Evolutionary conservation across 2,888 invertebrate species (phyloP), one percentile per base, ranked within the genome.

Genomic region (Gerris lacustris): DNA sequence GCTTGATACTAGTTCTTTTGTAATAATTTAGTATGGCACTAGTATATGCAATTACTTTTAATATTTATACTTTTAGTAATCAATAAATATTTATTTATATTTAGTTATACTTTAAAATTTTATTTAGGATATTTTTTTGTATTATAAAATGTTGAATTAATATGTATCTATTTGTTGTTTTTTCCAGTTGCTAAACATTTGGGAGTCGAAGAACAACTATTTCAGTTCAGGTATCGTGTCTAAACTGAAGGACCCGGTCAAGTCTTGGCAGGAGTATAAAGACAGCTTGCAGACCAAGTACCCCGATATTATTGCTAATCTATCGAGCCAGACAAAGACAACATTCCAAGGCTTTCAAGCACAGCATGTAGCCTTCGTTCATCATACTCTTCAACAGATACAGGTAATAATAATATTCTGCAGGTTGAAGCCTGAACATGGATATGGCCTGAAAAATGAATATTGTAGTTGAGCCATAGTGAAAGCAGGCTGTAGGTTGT

Each of bases 131-230:
- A 31, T 2, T 31, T 31, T 31, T 31, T 31, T 31, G 31, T 31
- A 31, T 31, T 31, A 31, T 31, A 2, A 31, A 31, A 44, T 69
- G 44, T 67, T 64, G n/a, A 6, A 45, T 69, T 43, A n/a, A 47
- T 18, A 44, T 55, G n/a, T 64, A 17, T 11, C n/a, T n/a, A 15
- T 67, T 63, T 55, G 55, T 45, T 17, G 67, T 67, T 72, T 63
- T 45, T 71, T 67, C 66, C 78, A 85, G 86, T 83, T 97, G 76
- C 85, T 96, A 73, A 91, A 92, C 74, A 84, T 98, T 66, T 99
- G 99, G 99, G 96, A 97, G 83, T 93, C 94, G 75, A 96, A 98
- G 84, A 88, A 90, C 74, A 90, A 93, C 83, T 93, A 93, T 83
- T 90, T 94, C 80, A 89, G 90, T 79, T 84, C 88, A 15, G 85